Evolutionary conservation across 2,797 vertebrate species (phyloP).

Genomic region (Falco columbarius): DNA sequence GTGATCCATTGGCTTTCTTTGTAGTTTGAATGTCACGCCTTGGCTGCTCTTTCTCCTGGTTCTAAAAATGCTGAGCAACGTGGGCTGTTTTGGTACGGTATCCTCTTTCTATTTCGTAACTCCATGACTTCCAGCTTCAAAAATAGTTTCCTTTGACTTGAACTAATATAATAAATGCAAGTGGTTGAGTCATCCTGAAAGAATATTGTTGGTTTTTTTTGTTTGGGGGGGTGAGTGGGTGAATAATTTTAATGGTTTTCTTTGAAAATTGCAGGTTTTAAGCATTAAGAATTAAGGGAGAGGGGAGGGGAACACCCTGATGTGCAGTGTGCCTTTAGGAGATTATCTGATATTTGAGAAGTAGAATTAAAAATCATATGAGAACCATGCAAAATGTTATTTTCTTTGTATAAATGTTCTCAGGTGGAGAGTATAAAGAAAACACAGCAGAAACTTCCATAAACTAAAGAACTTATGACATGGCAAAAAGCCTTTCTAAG

Average conservation of each 20-base stretch:
- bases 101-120: neutral
- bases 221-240: neutral
- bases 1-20: neutral
- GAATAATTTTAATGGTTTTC: conserved; percentile 24
- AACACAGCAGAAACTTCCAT: neutral
- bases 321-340: neutral
- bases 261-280: conserved; percentile 1
- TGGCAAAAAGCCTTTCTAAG: neutral
- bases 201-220: neutral
- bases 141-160: neutral
- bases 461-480: neutral
- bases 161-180: conserved; percentile 6
- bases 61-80: neutral
- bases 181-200: conserved; percentile 10
- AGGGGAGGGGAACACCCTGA: neutral
- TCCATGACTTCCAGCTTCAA: neutral
- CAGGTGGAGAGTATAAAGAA: neutral
- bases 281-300: conserved; percentile 17
- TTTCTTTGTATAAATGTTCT: neutral
- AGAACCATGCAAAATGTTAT: neutral
- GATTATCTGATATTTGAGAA: neutral
- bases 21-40: neutral
- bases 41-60: neutral
- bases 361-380: neutral
- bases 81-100: neutral